phyloP scores from a whole-genome alignment of 2,888 invertebrate species.

The Troilus luridus region DNA sequence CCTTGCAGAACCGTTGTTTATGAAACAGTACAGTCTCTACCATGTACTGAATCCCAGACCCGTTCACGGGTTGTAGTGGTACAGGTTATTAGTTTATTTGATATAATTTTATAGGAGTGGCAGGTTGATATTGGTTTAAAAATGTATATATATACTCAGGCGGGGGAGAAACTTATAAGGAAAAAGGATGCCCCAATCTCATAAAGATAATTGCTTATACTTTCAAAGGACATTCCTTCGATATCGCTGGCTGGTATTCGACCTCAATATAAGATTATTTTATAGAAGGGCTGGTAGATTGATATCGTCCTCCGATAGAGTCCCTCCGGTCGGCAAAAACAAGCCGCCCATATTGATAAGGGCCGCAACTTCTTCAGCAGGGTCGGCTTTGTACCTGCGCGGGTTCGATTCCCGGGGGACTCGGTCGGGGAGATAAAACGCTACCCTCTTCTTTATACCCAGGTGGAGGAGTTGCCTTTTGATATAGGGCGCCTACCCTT shows the following conservation, averaged over 20 bases:
- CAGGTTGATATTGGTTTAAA: not conserved
- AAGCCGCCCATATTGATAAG: slow-evolving; percentile 13
- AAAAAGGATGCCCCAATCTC: not conserved
- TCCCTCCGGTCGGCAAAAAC: not conserved
- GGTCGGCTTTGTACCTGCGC: not conserved
- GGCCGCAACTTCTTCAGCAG: not conserved
- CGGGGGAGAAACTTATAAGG: not conserved
- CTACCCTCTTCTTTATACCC: not conserved
- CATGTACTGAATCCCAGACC: too few species aligned
- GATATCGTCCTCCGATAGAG: not conserved
- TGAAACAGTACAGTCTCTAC: too few species aligned
- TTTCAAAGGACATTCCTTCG: slow-evolving; percentile 5
- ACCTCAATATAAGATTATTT: slow-evolving; percentile 2
- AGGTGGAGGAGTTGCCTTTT: not conserved
- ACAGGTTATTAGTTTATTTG: too few species aligned
- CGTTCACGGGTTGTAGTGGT: too few species aligned
- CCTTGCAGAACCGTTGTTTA: too few species aligned
- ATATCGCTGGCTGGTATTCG: not conserved
- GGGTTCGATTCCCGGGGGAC: not conserved
- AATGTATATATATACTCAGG: not conserved
- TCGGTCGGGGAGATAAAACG: not conserved
- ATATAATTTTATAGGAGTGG: not conserved
- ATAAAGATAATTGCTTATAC: slow-evolving; percentile 24
- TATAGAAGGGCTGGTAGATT: slow-evolving; percentile 18
- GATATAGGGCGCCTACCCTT: slow-evolving; percentile 1